Conservation (phyloP, 1,140 invertebrate genomes). For the Tenebrio molitor region DNA sequence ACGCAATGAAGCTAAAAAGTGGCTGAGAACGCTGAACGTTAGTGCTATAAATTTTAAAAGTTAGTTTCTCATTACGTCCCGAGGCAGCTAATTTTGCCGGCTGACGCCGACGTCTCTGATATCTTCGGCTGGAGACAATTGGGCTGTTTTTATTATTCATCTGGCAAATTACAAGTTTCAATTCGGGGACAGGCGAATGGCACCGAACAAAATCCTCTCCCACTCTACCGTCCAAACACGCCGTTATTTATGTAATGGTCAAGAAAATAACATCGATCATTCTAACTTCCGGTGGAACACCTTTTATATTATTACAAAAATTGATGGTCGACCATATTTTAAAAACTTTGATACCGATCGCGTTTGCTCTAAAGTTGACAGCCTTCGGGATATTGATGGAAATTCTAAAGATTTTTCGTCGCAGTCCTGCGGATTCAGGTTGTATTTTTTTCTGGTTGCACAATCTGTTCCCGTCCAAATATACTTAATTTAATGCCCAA, state of each 20-base stretch:
- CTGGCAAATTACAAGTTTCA: not conserved
- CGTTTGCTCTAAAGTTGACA: conserved; percentile 4
- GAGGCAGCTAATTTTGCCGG: conserved; percentile 17
- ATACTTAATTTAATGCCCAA: no score
- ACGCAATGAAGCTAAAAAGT: conserved; percentile 14
- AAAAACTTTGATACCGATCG: conserved; percentile 6
- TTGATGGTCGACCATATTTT: not conserved
- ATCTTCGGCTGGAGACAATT: conserved; percentile 16
- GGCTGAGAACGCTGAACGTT: not conserved
- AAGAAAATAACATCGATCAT: conserved; percentile 7
- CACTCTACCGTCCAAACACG: not conserved
- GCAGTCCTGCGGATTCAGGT: no score
- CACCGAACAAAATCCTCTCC: no score
- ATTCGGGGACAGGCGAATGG: no score
- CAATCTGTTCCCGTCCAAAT: no score
- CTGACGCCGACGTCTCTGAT: conserved; percentile 4
- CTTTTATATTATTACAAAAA: not conserved
- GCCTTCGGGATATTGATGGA: not conserved
- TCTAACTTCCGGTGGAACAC: not conserved
- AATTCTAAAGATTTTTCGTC: not conserved
- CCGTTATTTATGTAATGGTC: not conserved
- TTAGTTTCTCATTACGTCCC: conserved; percentile 28
- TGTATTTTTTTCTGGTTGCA: no score
- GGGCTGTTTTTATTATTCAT: conserved; percentile 6
- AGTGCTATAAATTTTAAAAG: conserved; percentile 34